Evolutionary conservation across 37 sponge, comb jelly and placozoan species (phyloP).

Genomic region (Halichondria panicea): DNA sequence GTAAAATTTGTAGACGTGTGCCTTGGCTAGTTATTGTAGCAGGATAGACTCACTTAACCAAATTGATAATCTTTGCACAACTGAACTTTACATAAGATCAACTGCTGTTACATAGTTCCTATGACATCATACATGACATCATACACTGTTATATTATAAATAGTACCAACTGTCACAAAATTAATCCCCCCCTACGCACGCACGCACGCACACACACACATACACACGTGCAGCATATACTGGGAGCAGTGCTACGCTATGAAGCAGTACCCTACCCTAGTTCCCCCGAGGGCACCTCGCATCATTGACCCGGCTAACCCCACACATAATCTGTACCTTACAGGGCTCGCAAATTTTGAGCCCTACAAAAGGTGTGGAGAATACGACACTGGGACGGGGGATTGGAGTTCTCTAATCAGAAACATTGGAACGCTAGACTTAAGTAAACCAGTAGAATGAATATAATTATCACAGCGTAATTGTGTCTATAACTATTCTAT

Average conservation of each 20-base stretch:
- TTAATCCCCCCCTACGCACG: background rate
- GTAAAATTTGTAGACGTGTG: no score
- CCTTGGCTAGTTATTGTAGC: no score
- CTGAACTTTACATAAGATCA: constrained; percentile 1
- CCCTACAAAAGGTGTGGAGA: constrained; percentile 16
- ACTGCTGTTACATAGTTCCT: background rate
- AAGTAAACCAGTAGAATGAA: constrained; percentile 20
- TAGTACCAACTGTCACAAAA: background rate
- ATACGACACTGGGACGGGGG: constrained; percentile 14
- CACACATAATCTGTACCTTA: constrained; percentile 66
- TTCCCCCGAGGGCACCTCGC: constrained; percentile 29
- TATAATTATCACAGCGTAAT: no score
- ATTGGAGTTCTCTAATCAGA: constrained; percentile 45
- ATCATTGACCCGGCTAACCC: constrained; percentile 83
- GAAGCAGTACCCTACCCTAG: constrained; percentile 18
- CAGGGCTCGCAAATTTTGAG: constrained; percentile 39
- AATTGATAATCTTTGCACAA: background rate
- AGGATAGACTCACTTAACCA: no score
- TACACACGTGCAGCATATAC: constrained; percentile 25
- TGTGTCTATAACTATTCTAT: no score
- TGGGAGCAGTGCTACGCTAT: constrained; percentile 52
- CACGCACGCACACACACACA: background rate
- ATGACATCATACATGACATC: background rate
- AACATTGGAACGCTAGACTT: constrained; percentile 54
- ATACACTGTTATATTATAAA: background rate